Percentiles rank a stretch among this genome's conserved stretches.
Evolutionary conservation across 1,140 invertebrate genomes (phyloP).

Genomic region (Ceratitis capitata): DNA sequence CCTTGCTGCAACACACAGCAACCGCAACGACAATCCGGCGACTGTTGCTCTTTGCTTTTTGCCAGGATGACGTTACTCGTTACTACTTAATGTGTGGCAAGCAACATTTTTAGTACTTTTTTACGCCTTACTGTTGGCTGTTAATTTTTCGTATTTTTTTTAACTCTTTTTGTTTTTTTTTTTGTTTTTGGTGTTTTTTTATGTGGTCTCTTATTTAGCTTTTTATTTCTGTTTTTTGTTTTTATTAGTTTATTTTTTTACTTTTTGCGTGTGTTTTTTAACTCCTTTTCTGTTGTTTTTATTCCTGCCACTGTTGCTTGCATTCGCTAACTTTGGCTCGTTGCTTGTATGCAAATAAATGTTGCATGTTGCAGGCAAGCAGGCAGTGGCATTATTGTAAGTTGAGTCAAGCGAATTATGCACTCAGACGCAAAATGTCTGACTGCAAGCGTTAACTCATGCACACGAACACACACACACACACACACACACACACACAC

Average conservation of each 20-base stretch:
- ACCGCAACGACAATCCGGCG: background rate
- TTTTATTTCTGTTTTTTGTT: background rate
- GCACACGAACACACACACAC: background rate
- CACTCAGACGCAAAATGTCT: constrained; percentile 27
- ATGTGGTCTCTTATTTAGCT: background rate
- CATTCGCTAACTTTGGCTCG: background rate
- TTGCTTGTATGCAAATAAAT: constrained; percentile 1
- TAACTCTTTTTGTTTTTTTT: background rate
- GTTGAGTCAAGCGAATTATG: constrained; percentile 35
- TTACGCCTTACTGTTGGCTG: background rate
- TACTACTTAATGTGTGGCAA: background rate
- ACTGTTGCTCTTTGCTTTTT: background rate
- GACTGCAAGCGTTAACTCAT: background rate
- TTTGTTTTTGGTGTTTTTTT: background rate
- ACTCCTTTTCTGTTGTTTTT: background rate
- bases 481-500: background rate
- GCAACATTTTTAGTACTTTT: too few relatives aligned
- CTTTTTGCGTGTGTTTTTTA: background rate
- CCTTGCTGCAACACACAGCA: background rate
- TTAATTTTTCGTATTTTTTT: constrained; percentile 1
- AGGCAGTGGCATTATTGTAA: background rate
- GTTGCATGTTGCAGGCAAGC: constrained; percentile 1
- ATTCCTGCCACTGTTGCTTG: background rate
- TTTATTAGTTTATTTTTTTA: background rate
- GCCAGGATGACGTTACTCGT: background rate